These are phyloP conservation scores for Microtus californicus DNA, from an alignment of 2,797 vertebrate species.

Conservation along the genomic window DNA sequence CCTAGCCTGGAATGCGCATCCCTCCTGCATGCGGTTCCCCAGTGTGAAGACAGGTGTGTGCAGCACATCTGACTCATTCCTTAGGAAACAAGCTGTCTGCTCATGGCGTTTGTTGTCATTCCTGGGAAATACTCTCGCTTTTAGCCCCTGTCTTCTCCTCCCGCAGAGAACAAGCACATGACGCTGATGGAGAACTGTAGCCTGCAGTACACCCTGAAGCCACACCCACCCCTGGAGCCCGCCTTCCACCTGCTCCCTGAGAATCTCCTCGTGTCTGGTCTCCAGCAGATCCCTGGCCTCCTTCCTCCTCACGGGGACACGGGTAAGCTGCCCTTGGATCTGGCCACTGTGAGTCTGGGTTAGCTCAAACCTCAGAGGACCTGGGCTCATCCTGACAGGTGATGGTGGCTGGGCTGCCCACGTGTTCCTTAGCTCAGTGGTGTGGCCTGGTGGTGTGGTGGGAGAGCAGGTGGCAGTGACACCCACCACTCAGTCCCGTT, in stretches of 20 bases:
- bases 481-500: background rate
- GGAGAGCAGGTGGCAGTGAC: background rate
- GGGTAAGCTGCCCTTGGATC: slow-evolving; percentile 82
- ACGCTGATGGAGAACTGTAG: slow-evolving; percentile 89
- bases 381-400: background rate
- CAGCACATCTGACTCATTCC: background rate
- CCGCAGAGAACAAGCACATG: slow-evolving; percentile 90
- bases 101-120: background rate
- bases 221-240: slow-evolving; percentile 87
- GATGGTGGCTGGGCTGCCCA: background rate
- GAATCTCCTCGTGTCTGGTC: slow-evolving; percentile 92
- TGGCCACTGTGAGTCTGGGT: background rate
- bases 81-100: background rate
- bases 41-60: too few relatives aligned
- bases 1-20: background rate
- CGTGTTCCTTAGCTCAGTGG: background rate
- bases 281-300: slow-evolving; percentile 91
- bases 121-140: accelerated
- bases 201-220: slow-evolving; percentile 90
- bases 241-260: slow-evolving; percentile 92
- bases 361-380: accelerated
- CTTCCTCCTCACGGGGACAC: slow-evolving; percentile 77
- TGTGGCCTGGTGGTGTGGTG: background rate
- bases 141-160: slow-evolving; percentile 30
- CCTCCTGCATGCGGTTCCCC: background rate